Evolutionary conservation across 2,797 vertebrate genomes (phyloP).

Genomic region (Odontamblyopus rebecca): DNA sequence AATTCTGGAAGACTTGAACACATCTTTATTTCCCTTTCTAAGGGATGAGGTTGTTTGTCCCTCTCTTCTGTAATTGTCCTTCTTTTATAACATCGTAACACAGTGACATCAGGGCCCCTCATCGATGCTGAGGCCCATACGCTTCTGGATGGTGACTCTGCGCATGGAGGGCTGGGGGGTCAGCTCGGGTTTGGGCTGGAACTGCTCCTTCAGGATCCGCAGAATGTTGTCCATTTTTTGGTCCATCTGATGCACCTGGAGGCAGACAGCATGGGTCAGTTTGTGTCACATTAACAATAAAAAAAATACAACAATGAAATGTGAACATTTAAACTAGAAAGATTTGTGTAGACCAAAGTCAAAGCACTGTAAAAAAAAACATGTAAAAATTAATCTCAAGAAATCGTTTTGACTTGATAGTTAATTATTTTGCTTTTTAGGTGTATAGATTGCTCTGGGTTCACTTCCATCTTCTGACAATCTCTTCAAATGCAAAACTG

Average conservation of each 20-base stretch:
- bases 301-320: background rate
- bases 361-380: background rate
- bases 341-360: too few species aligned
- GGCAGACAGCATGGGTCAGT: slow-evolving; percentile 35
- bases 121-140: slow-evolving; percentile 67
- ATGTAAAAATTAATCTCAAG: too few species aligned
- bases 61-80: slow-evolving; percentile 23
- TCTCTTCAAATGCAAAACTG: too few species aligned
- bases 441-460: too few species aligned
- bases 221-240: slow-evolving; percentile 74
- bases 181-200: slow-evolving; percentile 66
- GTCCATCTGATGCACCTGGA: slow-evolving; percentile 77
- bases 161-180: slow-evolving; percentile 64
- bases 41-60: slow-evolving; percentile 18
- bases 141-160: slow-evolving; percentile 73
- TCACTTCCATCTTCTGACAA: too few species aligned
- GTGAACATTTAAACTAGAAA: background rate
- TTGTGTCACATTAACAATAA: too few species aligned
- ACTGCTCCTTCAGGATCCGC: slow-evolving; percentile 73
- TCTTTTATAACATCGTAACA: slow-evolving; percentile 12
- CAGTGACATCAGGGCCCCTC: slow-evolving; percentile 64
- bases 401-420: too few species aligned
- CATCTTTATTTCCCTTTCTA: slow-evolving; percentile 12
- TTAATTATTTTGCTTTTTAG: too few species aligned
- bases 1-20: slow-evolving; percentile 39